Base-by-base conservation (phyloP, 2,797 vertebrate genomes). In the Saxicola maurus region DNA sequence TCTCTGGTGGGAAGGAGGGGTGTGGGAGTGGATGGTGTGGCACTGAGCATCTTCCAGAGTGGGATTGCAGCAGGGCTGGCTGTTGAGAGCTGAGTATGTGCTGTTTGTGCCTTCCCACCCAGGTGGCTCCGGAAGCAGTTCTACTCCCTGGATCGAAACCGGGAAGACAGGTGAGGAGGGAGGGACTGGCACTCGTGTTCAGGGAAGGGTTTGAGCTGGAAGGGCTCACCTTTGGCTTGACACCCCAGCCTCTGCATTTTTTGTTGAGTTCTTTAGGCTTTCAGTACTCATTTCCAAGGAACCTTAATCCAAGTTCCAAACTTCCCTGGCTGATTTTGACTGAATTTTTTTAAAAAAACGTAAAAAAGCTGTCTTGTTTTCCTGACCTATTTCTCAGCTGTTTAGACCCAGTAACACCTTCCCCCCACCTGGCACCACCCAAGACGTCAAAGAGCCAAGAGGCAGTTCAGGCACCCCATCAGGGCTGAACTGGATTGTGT, bases 121-220 rank as follows among this genome's bases (percentile, higher is more conserved):
- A 99, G 99, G 96, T 99, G 99, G 99, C 97, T 99, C 86, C 98
- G 99, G 69, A 99, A 99, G 92, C 99, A 99, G 97, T 99, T 99
- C 96, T 99, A 99, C 61, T 98, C 98, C 0, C 97, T 99, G 59
- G 98, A 99, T 92, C 98, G 99, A 65, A 99, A 98, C 96, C 97
- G 98, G 83, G 99, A 99, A 64, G 99, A 99, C 94, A 98, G 98
- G 99, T 99, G 95, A 97, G 97, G 95, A 61, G 49, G 38, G 60
- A 19, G 56, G 2, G 18, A 1, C 31, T 3, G 13, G 24, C 38
- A 33, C 1, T 38, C 10, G 0, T 18, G 9, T 6, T 45, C 59
- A 25, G 68, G 59, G 79, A 3, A 4, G 28, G 35, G 7, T 15
- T 48, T 52, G 53, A 38, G 52, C 65, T 28, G 9, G 23, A 11